Evolutionary conservation across 2,888 invertebrate genomes (phyloP).

Genomic region (Dysmachus trigonus): DNA sequence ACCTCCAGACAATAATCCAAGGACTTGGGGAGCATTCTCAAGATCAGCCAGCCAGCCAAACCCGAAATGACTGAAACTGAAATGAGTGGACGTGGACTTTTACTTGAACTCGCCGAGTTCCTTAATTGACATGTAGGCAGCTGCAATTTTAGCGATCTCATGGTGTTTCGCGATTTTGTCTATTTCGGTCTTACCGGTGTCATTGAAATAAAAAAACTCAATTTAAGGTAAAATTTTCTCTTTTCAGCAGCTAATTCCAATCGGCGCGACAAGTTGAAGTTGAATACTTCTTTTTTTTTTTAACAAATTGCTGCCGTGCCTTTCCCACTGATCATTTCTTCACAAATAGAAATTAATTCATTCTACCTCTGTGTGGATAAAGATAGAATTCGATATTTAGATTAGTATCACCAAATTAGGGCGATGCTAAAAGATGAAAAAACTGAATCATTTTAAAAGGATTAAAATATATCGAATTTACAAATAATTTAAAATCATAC

Average conservation of each 20-base stretch:
- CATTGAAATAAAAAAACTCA: constrained; percentile 6
- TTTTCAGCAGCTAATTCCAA: constrained; percentile 15
- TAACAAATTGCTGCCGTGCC: neutral
- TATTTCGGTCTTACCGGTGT: constrained; percentile 22
- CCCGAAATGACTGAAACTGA: constrained; percentile 8
- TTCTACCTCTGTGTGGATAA: neutral
- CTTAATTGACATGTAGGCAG: constrained; percentile 6
- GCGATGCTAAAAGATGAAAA: neutral
- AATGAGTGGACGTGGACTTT: constrained; percentile 19
- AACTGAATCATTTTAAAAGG: neutral
- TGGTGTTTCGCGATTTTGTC: neutral
- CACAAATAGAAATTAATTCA: neutral
- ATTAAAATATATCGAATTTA: neutral
- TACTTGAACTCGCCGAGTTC: neutral
- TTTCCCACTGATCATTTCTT: neutral
- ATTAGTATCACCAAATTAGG: neutral
- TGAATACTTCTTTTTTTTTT: neutral
- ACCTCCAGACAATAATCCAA: constrained; percentile 40
- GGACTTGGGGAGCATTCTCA: constrained; percentile 33
- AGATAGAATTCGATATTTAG: neutral
- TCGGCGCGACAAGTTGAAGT: neutral
- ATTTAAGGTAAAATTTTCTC: constrained; percentile 24
- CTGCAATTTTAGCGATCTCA: constrained; percentile 11
- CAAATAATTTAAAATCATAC: neutral
- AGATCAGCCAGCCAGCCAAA: constrained; percentile 31